These are phyloP conservation scores for Choristoneura fumiferana DNA, from an alignment of 1,140 invertebrate species.

Conservation along the genomic window DNA sequence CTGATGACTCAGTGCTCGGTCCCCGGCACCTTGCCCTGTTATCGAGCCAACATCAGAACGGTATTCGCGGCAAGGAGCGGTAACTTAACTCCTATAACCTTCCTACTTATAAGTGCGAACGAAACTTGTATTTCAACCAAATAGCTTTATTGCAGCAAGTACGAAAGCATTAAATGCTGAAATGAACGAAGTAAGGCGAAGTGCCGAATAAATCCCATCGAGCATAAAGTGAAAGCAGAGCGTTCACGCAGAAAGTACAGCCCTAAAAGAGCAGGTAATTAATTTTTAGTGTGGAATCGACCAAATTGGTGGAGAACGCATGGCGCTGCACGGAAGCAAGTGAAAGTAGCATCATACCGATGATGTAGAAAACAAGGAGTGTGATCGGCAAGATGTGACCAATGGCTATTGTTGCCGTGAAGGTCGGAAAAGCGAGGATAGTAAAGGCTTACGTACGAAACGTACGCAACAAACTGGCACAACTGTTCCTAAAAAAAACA, in stretches of 20 bases:
- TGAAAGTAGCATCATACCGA: slow-evolving; percentile 41
- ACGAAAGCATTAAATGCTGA: background rate
- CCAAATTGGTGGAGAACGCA: slow-evolving; percentile 47
- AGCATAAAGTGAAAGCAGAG: slow-evolving; percentile 23
- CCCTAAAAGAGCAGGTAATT: slow-evolving; percentile 24
- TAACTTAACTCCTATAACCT: slow-evolving; percentile 36
- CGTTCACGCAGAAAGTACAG: slow-evolving; percentile 22
- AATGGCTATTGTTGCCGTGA: slow-evolving; percentile 24
- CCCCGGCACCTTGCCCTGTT: slow-evolving; percentile 33
- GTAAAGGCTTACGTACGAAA: slow-evolving; percentile 20
- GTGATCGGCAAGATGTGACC: slow-evolving; percentile 21
- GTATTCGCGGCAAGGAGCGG: slow-evolving; percentile 41
- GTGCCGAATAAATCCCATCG: background rate
- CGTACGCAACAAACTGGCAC: background rate
- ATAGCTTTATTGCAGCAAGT: background rate
- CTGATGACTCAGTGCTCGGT: slow-evolving; percentile 38
- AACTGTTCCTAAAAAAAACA: no score
- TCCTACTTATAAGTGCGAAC: background rate
- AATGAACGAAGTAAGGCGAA: background rate
- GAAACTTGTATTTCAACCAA: background rate
- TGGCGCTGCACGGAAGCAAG: slow-evolving; percentile 43
- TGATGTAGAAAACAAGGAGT: slow-evolving; percentile 39
- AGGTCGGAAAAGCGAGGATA: slow-evolving; percentile 32
- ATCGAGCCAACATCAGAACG: slow-evolving; percentile 47
- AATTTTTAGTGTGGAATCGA: slow-evolving; percentile 29